These are phyloP conservation scores for Cyclopterus lumpus DNA, from an alignment of 2,797 vertebrate species.

Conservation along the genomic window DNA sequence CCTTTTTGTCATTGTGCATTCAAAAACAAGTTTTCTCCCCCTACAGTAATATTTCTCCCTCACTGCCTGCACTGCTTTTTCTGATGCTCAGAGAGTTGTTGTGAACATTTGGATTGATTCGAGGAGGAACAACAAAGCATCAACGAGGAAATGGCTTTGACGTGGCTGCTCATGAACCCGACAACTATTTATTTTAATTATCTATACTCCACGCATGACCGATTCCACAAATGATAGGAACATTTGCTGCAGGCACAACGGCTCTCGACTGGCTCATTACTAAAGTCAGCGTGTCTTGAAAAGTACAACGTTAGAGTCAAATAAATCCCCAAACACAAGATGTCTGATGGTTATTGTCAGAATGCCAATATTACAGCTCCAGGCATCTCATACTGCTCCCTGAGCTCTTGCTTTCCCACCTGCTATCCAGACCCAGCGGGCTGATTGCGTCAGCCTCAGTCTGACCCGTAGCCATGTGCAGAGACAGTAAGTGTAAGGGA, in stretches of 20 bases:
- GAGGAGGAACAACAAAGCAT: not conserved
- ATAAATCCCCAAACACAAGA: slow-evolving; percentile 9
- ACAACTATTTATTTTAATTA: slow-evolving; percentile 4
- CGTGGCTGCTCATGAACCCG: slow-evolving; percentile 1
- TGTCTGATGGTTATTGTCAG: slow-evolving; percentile 28
- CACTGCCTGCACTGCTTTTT: not conserved
- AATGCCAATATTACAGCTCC: slow-evolving; percentile 14
- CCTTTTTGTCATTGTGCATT: not conserved
- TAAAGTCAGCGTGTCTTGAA: not conserved
- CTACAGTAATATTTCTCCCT: not conserved
- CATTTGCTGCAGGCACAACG: not conserved
- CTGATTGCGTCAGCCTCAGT: slow-evolving; percentile 20
- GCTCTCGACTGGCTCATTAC: not conserved
- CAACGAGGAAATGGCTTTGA: not conserved
- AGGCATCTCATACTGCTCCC: slow-evolving; percentile 32
- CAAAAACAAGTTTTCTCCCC: not conserved
- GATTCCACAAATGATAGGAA: not conserved
- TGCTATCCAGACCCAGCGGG: slow-evolving; percentile 41
- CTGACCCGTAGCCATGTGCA: slow-evolving; percentile 21
- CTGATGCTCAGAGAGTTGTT: not conserved
- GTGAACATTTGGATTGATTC: slow-evolving; percentile 1
- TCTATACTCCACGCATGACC: not conserved
- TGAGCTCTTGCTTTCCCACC: slow-evolving; percentile 32
- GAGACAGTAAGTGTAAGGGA: slow-evolving; percentile 9
- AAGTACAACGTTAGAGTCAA: not conserved